Evolutionary conservation across 2,113 vertebrate species (phyloP).

Genomic region (Leucoraja erinaceus): DNA sequence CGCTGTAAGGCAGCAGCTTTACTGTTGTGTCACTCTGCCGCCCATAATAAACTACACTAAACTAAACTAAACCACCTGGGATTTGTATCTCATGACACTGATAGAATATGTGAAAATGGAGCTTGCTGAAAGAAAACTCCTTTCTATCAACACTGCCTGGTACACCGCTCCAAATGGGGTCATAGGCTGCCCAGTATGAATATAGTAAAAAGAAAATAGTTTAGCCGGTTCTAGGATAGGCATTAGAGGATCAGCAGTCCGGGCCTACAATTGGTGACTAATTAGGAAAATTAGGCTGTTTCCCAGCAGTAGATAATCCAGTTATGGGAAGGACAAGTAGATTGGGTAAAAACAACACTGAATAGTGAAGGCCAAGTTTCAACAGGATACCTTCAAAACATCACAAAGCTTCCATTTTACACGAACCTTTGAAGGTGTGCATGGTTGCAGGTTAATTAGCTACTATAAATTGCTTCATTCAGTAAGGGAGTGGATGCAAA

Average conservation of each 20-base stretch:
- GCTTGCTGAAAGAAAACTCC: not conserved
- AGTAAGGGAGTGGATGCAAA: too few species aligned
- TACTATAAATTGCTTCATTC: too few species aligned
- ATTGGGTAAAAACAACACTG: not conserved
- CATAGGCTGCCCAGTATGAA: not conserved
- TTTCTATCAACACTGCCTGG: not conserved
- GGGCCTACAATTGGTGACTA: not conserved
- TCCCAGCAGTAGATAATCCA: too few species aligned
- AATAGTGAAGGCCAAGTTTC: not conserved
- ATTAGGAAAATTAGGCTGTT: not conserved
- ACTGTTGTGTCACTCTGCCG: too few species aligned
- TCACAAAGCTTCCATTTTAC: not conserved
- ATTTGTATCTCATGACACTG: not conserved
- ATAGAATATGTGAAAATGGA: not conserved
- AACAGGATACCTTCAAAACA: not conserved
- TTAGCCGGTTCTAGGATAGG: not conserved
- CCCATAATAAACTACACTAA: too few species aligned
- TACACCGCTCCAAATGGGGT: not conserved
- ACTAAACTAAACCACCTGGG: too few species aligned
- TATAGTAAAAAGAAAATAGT: not conserved
- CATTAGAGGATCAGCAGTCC: not conserved
- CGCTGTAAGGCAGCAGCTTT: too few species aligned
- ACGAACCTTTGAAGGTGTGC: too few species aligned
- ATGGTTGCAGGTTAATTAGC: too few species aligned
- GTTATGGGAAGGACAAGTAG: too few species aligned